These are phyloP conservation scores for Leptodirus hochenwartii DNA, from an alignment of 2,888 invertebrate species.

Conservation along the genomic window DNA sequence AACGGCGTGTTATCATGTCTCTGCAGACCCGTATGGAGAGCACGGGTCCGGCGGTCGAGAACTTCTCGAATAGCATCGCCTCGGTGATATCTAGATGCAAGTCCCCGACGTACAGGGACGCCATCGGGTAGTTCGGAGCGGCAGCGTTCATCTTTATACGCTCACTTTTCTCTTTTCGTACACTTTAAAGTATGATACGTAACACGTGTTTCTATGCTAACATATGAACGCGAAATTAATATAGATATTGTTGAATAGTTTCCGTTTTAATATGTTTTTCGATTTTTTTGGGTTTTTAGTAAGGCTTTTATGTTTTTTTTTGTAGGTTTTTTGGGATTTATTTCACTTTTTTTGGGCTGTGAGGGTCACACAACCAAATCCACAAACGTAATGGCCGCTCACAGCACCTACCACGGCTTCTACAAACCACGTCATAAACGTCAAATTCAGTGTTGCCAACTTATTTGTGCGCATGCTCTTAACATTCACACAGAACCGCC, in stretches of 20 bases:
- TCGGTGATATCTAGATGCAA: slow-evolving; percentile 97
- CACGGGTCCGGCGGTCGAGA: slow-evolving; percentile 96
- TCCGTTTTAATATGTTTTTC: slow-evolving; percentile 45
- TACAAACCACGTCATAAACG: too few relatives aligned
- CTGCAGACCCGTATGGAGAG: slow-evolving; percentile 97
- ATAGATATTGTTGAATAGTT: slow-evolving; percentile 41
- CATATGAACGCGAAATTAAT: slow-evolving; percentile 30
- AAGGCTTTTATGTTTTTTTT: slow-evolving; percentile 59
- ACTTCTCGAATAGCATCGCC: slow-evolving; percentile 98
- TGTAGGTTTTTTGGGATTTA: slow-evolving; percentile 57
- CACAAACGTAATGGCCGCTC: too few relatives aligned
- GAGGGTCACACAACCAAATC: too few relatives aligned
- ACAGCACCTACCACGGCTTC: too few relatives aligned
- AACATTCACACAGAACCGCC: too few relatives aligned
- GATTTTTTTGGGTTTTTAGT: slow-evolving; percentile 46
- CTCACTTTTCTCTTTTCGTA: too few relatives aligned
- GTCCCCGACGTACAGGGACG: slow-evolving; percentile 98
- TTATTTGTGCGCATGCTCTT: too few relatives aligned
- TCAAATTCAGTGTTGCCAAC: too few relatives aligned
- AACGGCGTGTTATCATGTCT: slow-evolving; percentile 93
- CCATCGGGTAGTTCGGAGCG: slow-evolving; percentile 82
- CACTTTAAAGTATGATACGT: slow-evolving; percentile 13
- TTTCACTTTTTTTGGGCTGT: slow-evolving; percentile 65
- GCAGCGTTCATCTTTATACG: slow-evolving; percentile 57
- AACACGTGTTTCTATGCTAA: slow-evolving; percentile 16